These are phyloP conservation scores for Nyctibius grandis DNA, from an alignment of 2,797 vertebrate genomes.

Conservation along the genomic window DNA sequence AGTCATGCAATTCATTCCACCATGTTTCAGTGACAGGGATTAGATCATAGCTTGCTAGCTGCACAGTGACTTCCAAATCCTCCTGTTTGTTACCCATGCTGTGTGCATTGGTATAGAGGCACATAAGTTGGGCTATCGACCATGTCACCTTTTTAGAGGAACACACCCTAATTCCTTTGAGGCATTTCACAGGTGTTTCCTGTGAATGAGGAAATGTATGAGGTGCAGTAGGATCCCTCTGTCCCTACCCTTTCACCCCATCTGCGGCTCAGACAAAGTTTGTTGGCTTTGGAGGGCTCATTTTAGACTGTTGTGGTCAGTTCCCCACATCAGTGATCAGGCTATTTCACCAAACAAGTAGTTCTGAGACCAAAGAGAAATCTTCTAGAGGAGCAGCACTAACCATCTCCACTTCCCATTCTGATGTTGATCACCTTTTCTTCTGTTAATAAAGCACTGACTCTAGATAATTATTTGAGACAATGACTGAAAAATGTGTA, in stretches of 20 bases:
- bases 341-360: background rate
- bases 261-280: background rate
- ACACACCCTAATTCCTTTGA: background rate
- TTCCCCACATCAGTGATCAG: background rate
- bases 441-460: background rate
- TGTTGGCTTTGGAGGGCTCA: background rate
- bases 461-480: background rate
- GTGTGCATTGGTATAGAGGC: background rate
- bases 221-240: background rate
- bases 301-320: background rate
- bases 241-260: background rate
- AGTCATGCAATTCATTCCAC: rapidly evolving
- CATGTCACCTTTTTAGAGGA: background rate
- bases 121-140: rapidly evolving
- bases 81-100: background rate
- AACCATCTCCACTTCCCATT: background rate
- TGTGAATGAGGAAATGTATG: background rate
- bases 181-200: background rate
- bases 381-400: background rate
- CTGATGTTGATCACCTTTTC: background rate
- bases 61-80: background rate
- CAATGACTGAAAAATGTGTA: background rate
- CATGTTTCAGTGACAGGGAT: rapidly evolving
- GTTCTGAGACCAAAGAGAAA: background rate
- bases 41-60: background rate